Percentiles rank a stretch among this genome's conserved stretches.
phyloP scores from a whole-genome alignment of 2,797 vertebrate species.

The Hippocampus kuda region DNA sequence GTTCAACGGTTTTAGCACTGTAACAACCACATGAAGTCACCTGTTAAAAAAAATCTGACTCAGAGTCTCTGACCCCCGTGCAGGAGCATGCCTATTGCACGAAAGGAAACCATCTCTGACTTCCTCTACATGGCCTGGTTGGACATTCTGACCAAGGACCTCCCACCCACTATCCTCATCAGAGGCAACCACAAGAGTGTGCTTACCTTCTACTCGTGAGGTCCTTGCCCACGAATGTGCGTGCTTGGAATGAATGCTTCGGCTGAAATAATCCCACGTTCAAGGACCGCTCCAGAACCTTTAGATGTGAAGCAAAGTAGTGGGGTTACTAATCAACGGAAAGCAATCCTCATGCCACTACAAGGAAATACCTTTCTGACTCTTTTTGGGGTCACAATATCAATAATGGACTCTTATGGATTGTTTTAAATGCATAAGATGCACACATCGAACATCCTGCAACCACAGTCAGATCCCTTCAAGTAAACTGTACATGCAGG shows the following conservation, averaged over 20 bases:
- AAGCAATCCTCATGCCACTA: background rate
- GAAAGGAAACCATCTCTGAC: constrained; percentile 86
- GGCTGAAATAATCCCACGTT: background rate
- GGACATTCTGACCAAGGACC: constrained; percentile 86
- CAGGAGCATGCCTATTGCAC: constrained; percentile 95
- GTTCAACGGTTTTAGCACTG: constrained; percentile 45
- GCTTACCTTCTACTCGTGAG: constrained; percentile 95
- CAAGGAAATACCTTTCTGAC: background rate
- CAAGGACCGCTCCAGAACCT: background rate
- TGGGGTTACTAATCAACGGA: background rate
- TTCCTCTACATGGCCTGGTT: constrained; percentile 96
- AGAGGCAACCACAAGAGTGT: constrained; percentile 98
- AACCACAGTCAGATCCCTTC: too few species aligned
- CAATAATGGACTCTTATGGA: constrained; percentile 6
- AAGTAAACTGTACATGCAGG: background rate
- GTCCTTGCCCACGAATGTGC: background rate
- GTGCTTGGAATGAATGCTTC: background rate
- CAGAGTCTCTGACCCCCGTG: constrained; percentile 5
- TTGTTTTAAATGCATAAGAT: constrained; percentile 11
- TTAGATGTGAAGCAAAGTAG: background rate
- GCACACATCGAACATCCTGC: background rate
- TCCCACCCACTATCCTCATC: constrained; percentile 85
- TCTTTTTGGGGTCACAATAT: background rate
- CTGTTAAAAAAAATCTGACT: background rate
- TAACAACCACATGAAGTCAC: background rate